These are phyloP conservation scores for Microtus ochrogaster DNA, from an alignment of 2,113 vertebrate species.

Conservation along the genomic window DNA sequence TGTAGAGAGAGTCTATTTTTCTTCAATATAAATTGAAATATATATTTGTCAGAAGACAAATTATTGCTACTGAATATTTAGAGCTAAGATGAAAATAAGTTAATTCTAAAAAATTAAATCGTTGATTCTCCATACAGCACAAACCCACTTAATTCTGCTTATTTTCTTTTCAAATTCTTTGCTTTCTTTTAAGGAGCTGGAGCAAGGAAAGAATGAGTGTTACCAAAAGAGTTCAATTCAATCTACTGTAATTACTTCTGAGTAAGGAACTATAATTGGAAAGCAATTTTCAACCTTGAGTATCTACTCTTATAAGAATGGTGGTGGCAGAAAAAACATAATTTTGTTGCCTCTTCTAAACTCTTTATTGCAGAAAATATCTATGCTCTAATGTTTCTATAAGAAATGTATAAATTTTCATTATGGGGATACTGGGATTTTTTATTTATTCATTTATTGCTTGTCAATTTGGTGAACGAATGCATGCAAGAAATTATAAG, in stretches of 20 bases:
- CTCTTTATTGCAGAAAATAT: not conserved
- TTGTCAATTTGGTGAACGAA: not conserved
- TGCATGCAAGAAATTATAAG: not conserved
- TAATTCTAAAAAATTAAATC: not conserved
- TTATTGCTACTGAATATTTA: not conserved
- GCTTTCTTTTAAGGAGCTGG: not conserved
- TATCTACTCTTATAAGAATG: not conserved
- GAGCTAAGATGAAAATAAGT: slow-evolving; percentile 41
- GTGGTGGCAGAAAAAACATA: not conserved
- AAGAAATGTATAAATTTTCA: not conserved
- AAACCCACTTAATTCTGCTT: not conserved
- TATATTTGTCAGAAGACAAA: not conserved
- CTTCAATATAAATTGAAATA: not conserved
- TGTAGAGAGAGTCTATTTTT: not conserved
- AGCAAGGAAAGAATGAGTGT: not conserved
- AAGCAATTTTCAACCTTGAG: not conserved
- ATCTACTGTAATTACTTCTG: not conserved
- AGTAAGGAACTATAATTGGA: not conserved
- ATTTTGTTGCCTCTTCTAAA: not conserved
- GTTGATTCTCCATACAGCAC: not conserved
- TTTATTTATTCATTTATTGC: not conserved
- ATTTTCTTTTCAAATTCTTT: not conserved
- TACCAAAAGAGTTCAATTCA: not conserved
- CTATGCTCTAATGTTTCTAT: not conserved
- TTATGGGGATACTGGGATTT: too few relatives aligned